Evolutionary conservation across 2,888 invertebrate genomes (phyloP), one percentile per base, ranked within the genome.

Genomic region (Tetropium fuscum): DNA sequence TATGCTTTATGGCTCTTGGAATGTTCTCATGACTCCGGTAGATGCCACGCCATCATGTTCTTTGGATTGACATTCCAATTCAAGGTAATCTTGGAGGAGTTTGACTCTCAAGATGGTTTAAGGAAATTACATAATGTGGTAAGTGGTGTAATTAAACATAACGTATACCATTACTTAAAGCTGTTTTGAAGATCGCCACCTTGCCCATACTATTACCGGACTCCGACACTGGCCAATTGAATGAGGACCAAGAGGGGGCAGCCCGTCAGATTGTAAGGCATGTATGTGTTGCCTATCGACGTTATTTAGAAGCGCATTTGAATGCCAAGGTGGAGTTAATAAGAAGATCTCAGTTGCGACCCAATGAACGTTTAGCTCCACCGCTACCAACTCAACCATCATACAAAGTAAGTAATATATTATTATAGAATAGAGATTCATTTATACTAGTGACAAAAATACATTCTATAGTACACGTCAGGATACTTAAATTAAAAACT

Each of bases 41-140:
- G 97, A 60, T 97, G 97, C 76, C 97, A 98, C 82, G 97, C 97
- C 1, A 95, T 97, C 18, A 97, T 98, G 96, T 99, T 99, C 83
- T 97, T 99, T 80, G 94, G 95, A 0, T 87, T 97, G 44, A 93
- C 95, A 4, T 97, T 98, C 81, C 93, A 95, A 70, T 98, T 97
- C 81, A 88, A 93, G 71, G 89, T 95, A 0, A 95, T 99, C 74
- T 83, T 98, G 5, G 95, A 97, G 71, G 91, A 97, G 79, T 99
- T 99, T 77, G 98, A 99, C 81, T 86, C 87, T 27, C 88, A 94
- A 82, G 98, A 98, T 81, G 98, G 98, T 0, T 85, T 98, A 2
- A 84, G 98, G 8, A 94, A 95, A 78, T 84, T 99, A 1, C 94
- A 95, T 82, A 99, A 99, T 85, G 94, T 97, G 75, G 92, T 94